Conservation (phyloP, 92 coral and sea anemone genomes). For the Parazoanthus atlanticus region DNA sequence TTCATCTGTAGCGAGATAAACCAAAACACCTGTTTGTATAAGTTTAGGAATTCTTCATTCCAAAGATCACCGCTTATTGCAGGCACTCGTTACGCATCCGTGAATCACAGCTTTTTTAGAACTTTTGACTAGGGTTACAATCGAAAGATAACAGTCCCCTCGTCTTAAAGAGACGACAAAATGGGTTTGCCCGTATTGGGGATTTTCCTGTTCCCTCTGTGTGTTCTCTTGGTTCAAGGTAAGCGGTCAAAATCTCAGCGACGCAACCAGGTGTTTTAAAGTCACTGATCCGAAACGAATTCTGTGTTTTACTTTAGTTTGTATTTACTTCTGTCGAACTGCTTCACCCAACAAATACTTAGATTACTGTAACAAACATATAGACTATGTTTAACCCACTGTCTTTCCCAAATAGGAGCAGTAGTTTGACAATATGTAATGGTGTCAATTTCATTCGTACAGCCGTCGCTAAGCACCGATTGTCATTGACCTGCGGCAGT, state of each 20-base stretch:
- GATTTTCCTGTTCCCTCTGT: not conserved
- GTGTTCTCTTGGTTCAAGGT: conserved; percentile 1
- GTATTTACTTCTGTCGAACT: not conserved
- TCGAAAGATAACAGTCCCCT: not conserved
- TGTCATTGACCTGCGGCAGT: not conserved
- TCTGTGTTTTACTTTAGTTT: not conserved
- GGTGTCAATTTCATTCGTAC: not conserved
- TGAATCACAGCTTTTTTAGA: not conserved
- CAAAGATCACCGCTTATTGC: conserved; percentile 25
- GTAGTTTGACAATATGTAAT: no score
- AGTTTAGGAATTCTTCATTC: conserved; percentile 28
- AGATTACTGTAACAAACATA: not conserved
- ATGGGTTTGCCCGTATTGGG: conserved; percentile 5
- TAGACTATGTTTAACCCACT: not conserved
- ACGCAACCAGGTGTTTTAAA: not conserved
- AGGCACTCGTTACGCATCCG: conserved; percentile 20
- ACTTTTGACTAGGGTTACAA: not conserved
- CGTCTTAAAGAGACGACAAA: not conserved
- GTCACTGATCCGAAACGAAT: conserved; percentile 21
- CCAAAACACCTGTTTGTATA: conserved; percentile 35
- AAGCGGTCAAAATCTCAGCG: not conserved
- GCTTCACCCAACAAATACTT: not conserved
- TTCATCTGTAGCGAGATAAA: conserved; percentile 18
- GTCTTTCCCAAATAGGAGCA: no score
- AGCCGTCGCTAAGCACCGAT: not conserved